Base-by-base conservation (phyloP, 2,888 invertebrate species). In the Loripinus fragilis region DNA sequence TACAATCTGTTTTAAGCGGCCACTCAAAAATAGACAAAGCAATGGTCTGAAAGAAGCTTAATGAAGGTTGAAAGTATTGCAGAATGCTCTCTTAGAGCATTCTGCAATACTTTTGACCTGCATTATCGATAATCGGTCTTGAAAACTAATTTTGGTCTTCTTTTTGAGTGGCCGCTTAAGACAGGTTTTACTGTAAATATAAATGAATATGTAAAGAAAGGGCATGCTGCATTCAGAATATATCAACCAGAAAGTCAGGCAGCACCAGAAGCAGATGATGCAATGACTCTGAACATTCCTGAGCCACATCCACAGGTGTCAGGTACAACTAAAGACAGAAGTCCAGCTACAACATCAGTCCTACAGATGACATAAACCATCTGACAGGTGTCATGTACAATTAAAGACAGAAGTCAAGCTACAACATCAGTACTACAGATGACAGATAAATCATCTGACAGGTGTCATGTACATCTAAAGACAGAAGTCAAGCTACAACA, bases 151-250 rank as follows among this genome's bases (percentile, higher is more conserved):
- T n/a, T n/a, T n/a, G n/a, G n/a, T n/a, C n/a, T n/a, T n/a, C n/a
- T n/a, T n/a, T n/a, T n/a, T n/a, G n/a, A n/a, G n/a, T n/a, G n/a
- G n/a, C n/a, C n/a, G n/a, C n/a, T n/a, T n/a, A n/a, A n/a, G n/a
- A n/a, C n/a, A n/a, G n/a, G n/a, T n/a, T n/a, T n/a, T n/a, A n/a
- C n/a, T n/a, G n/a, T n/a, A n/a, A n/a, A n/a, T n/a, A n/a, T n/a
- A n/a, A n/a, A n/a, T n/a, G n/a, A n/a, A n/a, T n/a, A n/a, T 50
- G 50, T 67, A 45, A 74, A 74, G 66, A 67, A 66, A 67, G 74
- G 68, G n/a, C 50, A 50, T 20, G 50, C 12, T n/a, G n/a, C 50
- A 12, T 50, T 50, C n/a, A n/a, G 50, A 50, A n/a, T 20, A n/a
- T 50, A 7, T 7, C 42, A 42, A 50, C 50, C 50, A 50, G 50